phyloP scores from a whole-genome alignment of 1,140 invertebrate genomes.

The Drosophila equinoxialis region DNA sequence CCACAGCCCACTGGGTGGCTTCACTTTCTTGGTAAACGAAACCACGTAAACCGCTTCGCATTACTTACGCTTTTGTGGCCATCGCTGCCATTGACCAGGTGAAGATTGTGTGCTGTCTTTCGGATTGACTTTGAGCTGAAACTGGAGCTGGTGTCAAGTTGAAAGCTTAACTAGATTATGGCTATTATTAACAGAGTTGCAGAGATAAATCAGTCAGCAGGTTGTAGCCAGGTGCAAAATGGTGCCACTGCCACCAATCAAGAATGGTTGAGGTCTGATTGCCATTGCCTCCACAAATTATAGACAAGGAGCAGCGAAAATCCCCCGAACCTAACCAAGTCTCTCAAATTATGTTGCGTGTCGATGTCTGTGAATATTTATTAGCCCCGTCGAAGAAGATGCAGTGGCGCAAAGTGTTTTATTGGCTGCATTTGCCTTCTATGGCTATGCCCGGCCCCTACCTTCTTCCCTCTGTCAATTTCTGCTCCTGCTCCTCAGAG shows the following conservation, averaged over 20 bases:
- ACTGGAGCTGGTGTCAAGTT: constrained; percentile 53
- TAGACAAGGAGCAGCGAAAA: constrained; percentile 28
- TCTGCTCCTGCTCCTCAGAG: neutral
- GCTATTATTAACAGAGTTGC: constrained; percentile 44
- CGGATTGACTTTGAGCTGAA: too few species aligned
- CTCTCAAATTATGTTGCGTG: neutral
- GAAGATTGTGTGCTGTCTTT: constrained; percentile 34
- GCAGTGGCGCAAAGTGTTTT: constrained; percentile 46
- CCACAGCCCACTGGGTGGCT: constrained; percentile 34
- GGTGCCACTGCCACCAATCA: constrained; percentile 65
- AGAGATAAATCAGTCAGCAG: constrained; percentile 30
- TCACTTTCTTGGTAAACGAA: constrained; percentile 63
- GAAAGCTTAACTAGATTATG: constrained; percentile 58
- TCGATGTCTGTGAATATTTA: constrained; percentile 59
- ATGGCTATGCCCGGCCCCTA: too few species aligned
- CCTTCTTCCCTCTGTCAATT: too few species aligned
- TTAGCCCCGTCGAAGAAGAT: constrained; percentile 64
- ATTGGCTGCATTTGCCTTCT: constrained; percentile 29
- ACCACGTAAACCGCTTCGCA: constrained; percentile 55
- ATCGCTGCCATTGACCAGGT: constrained; percentile 50
- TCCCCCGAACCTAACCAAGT: constrained; percentile 14
- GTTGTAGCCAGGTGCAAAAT: constrained; percentile 47
- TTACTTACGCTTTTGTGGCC: constrained; percentile 71
- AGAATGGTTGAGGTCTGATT: constrained; percentile 75
- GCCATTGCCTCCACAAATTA: constrained; percentile 57